Conservation (phyloP, 2,113 vertebrate genomes). For the Cairina moschata region DNA sequence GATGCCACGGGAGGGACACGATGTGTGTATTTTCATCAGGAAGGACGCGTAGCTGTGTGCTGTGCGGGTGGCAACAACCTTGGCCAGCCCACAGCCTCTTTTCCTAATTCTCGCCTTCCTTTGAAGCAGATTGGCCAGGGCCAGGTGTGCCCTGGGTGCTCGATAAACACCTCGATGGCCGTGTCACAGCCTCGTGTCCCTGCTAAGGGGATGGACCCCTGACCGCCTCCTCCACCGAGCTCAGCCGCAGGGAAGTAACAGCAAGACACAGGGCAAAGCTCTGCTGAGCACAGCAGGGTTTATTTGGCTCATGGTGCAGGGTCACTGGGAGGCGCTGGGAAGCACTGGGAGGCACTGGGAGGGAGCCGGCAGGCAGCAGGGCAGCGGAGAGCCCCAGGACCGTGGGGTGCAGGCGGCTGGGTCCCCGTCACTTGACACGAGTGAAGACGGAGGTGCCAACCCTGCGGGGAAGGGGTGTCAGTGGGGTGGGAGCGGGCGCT, state of each 20-base stretch:
- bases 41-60: too few relatives aligned
- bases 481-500: background rate
- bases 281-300: background rate
- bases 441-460: background rate
- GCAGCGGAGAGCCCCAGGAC: background rate
- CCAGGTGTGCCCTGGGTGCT: background rate
- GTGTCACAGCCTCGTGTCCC: background rate
- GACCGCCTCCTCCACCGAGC: background rate
- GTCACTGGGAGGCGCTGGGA: background rate
- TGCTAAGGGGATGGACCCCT: background rate
- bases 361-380: background rate
- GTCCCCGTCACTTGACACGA: background rate
- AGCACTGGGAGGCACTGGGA: background rate
- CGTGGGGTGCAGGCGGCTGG: background rate
- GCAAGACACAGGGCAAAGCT: background rate
- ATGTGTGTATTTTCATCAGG: too few relatives aligned
- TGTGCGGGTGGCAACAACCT: too few relatives aligned
- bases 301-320: background rate
- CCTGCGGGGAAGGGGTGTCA: background rate
- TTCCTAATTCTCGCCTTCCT: background rate
- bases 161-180: background rate
- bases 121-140: background rate
- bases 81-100: background rate
- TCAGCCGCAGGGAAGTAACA: background rate
- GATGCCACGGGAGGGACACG: too few relatives aligned